Percentiles rank a stretch among this genome's conserved stretches.
These are phyloP conservation scores for Bettongia penicillata DNA, from an alignment of 2,113 vertebrate genomes.

Conservation along the genomic window DNA sequence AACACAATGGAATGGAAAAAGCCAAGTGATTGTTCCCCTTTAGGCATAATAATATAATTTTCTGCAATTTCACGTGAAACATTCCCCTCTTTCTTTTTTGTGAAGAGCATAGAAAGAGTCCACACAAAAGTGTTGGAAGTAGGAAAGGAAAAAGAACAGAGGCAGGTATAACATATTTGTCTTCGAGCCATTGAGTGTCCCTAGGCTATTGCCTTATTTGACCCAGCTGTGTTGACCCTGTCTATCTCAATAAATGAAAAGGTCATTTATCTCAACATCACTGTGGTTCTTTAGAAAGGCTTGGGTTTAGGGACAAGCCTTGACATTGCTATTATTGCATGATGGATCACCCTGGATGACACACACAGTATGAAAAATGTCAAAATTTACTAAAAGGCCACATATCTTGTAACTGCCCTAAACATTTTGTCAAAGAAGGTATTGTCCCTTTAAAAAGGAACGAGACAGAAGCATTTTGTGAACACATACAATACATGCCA, in stretches of 20 bases:
- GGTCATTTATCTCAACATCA: conserved; percentile 42
- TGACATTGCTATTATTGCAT: conserved; percentile 56
- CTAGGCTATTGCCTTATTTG: background rate
- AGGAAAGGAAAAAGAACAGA: conserved; percentile 29
- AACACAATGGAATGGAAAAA: conserved; percentile 25
- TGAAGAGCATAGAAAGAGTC: conserved; percentile 28
- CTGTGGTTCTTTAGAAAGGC: conserved; percentile 43
- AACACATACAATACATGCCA: background rate
- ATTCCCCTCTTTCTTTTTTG: conserved; percentile 11
- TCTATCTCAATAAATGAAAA: conserved; percentile 53
- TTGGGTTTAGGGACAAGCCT: conserved; percentile 20
- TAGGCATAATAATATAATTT: conserved; percentile 18
- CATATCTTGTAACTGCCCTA: conserved; percentile 34
- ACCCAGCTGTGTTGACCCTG: conserved; percentile 42
- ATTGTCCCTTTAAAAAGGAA: conserved; percentile 5
- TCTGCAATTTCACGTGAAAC: conserved; percentile 8
- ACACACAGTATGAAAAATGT: conserved; percentile 44
- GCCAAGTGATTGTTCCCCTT: background rate
- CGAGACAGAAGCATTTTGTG: background rate
- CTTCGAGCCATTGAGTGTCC: background rate
- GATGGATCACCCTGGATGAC: conserved; percentile 51
- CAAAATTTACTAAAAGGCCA: conserved; percentile 62
- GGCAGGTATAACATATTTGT: background rate
- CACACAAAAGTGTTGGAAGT: conserved; percentile 17
- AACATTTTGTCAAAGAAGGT: conserved; percentile 48